These are phyloP conservation scores for Ageneiosus marmoratus DNA, from an alignment of 2,113 vertebrate species.

Conservation along the genomic window DNA sequence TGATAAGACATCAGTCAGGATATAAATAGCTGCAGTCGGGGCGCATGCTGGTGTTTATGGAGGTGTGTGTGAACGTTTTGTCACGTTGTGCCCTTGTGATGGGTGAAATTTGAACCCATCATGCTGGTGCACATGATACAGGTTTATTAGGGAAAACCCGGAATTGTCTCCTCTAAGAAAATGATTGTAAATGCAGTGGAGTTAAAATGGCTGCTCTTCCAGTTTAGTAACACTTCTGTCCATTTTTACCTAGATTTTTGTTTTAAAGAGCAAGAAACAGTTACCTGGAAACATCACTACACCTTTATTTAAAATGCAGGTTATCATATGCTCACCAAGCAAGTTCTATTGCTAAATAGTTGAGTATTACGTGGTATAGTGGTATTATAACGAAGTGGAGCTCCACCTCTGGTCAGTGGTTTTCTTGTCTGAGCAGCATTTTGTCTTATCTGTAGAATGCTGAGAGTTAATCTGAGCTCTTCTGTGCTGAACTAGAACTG, in stretches of 20 bases:
- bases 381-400: no score
- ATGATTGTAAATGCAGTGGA: background rate
- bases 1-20: slow-evolving; percentile 35
- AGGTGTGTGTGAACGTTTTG: slow-evolving; percentile 48
- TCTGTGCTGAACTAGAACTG: no score
- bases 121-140: slow-evolving; percentile 51
- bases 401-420: background rate
- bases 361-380: background rate
- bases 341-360: background rate
- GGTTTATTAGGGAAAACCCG: slow-evolving; percentile 35
- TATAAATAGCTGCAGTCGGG: slow-evolving; percentile 61
- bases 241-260: no score
- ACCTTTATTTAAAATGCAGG: no score
- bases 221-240: background rate
- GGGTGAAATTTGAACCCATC: slow-evolving; percentile 64
- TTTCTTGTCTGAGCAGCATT: background rate
- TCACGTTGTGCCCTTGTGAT: slow-evolving; percentile 83
- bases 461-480: no score
- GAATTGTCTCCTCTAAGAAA: slow-evolving; percentile 15
- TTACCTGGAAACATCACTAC: background rate
- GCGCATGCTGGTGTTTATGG: slow-evolving; percentile 58
- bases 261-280: background rate
- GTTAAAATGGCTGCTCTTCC: background rate
- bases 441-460: background rate
- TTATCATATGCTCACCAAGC: background rate